Base-by-base conservation (phyloP, 2,888 invertebrate genomes). In the Platerodrilus igneus region DNA sequence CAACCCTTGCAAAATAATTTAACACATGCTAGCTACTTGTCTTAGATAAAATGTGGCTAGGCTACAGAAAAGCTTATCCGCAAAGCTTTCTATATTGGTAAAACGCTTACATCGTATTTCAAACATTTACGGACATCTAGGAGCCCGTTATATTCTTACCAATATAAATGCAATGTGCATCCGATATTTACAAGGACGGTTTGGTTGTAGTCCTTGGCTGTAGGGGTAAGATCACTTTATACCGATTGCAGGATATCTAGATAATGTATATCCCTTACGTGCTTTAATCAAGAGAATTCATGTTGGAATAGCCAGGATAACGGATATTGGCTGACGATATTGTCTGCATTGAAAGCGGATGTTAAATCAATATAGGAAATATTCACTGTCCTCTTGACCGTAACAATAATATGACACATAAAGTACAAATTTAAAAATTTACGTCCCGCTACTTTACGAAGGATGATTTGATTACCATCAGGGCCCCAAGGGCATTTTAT, bases 201-300 rank as follows among this genome's bases (percentile, higher is more conserved):
- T 36, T 36, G 28, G 19, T 29, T 36, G 26, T 18, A 37, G 22
- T 27, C 32, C 28, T 18, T 18, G 23, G 31, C 36, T 36, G 44
- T 40, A 45, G 40, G 33, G 37, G 43, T 39, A 50, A 54, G 56
- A 54, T 55, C 55, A 50, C 44, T 48, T 48, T 47, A 48, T 51
- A 49, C 52, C 53, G 55, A 52, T 54, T 48, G 51, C 39, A 47
- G 48, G 52, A 45, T 52, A 48, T 55, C 45, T 46, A 30, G 42
- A 35, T 57, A 60, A 62, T 57, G 56, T 61, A 62, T 58, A 59
- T 56, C 58, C 56, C 46, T 58, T 60, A 63, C 63, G 63, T 63
- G 61, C 60, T 60, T 62, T 62, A 63, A 63, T 63, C 61, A 63
- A 59, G 54, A 39, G 52, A 56, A 53, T 52, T 54, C 50, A 52